These are phyloP conservation scores for Periparus ater DNA, from an alignment of 2,797 vertebrate genomes.

Conservation along the genomic window DNA sequence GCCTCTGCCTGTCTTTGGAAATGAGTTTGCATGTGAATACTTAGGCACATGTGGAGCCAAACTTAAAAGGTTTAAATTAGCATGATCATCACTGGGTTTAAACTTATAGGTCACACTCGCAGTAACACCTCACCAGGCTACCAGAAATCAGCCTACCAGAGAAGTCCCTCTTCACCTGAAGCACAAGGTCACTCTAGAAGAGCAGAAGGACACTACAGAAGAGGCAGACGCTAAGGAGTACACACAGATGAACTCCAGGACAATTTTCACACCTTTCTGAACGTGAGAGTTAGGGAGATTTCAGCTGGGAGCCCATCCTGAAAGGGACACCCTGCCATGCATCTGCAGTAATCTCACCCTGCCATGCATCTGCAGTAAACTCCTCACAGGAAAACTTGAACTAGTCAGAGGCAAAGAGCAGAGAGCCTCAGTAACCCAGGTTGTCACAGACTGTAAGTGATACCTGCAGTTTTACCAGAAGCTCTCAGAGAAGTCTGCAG, in stretches of 20 bases:
- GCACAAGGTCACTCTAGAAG: not conserved
- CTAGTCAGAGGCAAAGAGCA: not conserved
- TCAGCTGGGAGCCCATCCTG: not conserved
- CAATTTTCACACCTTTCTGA: not conserved
- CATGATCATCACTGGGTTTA: not conserved
- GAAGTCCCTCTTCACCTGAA: not conserved
- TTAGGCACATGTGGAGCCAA: not conserved
- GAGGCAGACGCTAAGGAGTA: not conserved
- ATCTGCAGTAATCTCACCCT: not conserved
- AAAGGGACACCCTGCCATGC: not conserved
- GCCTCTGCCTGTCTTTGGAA: not conserved
- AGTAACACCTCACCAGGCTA: not conserved
- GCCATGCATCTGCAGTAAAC: not conserved
- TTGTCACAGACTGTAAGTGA: not conserved
- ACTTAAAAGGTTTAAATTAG: not conserved
- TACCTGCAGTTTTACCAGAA: not conserved
- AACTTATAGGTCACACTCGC: fast-evolving
- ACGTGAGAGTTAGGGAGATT: not conserved
- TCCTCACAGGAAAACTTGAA: not conserved
- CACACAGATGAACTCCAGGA: not conserved
- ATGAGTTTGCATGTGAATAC: not conserved
- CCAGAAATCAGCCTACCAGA: not conserved
- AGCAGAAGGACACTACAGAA: not conserved
- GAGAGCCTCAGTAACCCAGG: not conserved
- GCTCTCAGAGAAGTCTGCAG: not conserved